phyloP scores from a whole-genome alignment of 2,888 invertebrate species.

The Stenodema calcarata region DNA sequence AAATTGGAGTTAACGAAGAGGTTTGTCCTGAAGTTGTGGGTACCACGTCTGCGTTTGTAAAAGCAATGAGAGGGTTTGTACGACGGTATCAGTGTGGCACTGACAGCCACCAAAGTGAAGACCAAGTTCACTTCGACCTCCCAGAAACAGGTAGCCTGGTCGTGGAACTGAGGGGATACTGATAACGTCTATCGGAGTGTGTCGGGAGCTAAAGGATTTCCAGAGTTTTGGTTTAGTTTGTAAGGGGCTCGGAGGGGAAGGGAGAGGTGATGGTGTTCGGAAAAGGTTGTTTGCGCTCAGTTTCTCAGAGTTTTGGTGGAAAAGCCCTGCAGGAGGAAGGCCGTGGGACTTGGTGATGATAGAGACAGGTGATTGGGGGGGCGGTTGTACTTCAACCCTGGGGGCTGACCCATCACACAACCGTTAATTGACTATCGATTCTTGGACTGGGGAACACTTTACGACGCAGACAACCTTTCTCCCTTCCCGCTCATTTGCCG shows the following conservation, averaged over 20 bases:
- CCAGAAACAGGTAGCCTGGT: not conserved
- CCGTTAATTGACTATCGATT: slow-evolving; percentile 55
- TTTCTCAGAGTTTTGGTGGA: slow-evolving; percentile 13
- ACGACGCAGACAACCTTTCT: slow-evolving; percentile 42
- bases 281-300: slow-evolving; percentile 39
- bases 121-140: slow-evolving; percentile 44
- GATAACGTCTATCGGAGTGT: slow-evolving; percentile 39
- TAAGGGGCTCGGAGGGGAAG: too few species aligned
- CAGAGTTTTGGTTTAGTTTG: slow-evolving; percentile 33
- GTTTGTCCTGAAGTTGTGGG: too few species aligned
- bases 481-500: slow-evolving; percentile 10
- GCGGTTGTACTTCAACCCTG: slow-evolving; percentile 37
- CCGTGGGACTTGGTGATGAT: slow-evolving; percentile 50
- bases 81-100: slow-evolving; percentile 41
- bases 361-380: slow-evolving; percentile 50
- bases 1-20: too few species aligned
- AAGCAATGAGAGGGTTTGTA: not conserved
- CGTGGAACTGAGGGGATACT: slow-evolving; percentile 4
- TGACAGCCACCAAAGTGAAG: slow-evolving; percentile 34
- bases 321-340: slow-evolving; percentile 23
- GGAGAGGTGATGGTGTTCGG: not conserved
- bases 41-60: not conserved
- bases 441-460: slow-evolving; percentile 48
- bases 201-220: slow-evolving; percentile 39
- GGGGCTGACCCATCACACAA: slow-evolving; percentile 50